Evolutionary conservation across 2,888 invertebrate genomes (phyloP), one percentile per base, ranked within the genome.

Genomic region (Cephus spinipes): DNA sequence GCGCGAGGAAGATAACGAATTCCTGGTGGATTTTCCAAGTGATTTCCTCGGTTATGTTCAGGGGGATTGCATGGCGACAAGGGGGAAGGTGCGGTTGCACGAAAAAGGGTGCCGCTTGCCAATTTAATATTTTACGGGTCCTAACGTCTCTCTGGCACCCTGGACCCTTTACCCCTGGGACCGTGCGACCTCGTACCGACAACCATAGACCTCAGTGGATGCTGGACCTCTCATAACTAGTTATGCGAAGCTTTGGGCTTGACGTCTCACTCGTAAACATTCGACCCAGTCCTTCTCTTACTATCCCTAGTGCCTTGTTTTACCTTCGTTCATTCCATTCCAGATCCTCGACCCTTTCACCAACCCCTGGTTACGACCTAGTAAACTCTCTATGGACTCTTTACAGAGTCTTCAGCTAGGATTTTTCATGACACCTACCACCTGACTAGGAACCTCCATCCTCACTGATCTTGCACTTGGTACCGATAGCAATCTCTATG

Each of bases 21-120:
- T 87, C 87, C 87, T 87, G 86, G 87, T 82, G 84, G 84, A 88
- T 87, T 88, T 88, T 88, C 87, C 87, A 85, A 87, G 86, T 87
- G 87, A 88, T 88, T 88, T 87, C 86, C 85, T 85, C 83, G 84
- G 86, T 86, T 87, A 86, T 85, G 86, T 85, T 80, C 82, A 81
- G 85, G 85, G 12, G 84, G 83, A 84, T 55, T 23, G 55, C 23
- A 55, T 9, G 23, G 23, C 2, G 55, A 15, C 9, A 55, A 55
- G 11, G 71, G 32, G 71, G 11, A 9, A 31, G 71, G 71, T 12
- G 32, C 71, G 31, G 12, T 71, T 32, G 71, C 12, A 32, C 75
- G 80, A 77, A 79, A 79, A 83, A 78, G 76, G 76, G 79, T 83
- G 81, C 82, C 78, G 84, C 80, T 81, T 81, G 83, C 78, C 81